Evolutionary conservation across 2,888 invertebrate species (phyloP).

Genomic region (Drosophila pegasa): DNA sequence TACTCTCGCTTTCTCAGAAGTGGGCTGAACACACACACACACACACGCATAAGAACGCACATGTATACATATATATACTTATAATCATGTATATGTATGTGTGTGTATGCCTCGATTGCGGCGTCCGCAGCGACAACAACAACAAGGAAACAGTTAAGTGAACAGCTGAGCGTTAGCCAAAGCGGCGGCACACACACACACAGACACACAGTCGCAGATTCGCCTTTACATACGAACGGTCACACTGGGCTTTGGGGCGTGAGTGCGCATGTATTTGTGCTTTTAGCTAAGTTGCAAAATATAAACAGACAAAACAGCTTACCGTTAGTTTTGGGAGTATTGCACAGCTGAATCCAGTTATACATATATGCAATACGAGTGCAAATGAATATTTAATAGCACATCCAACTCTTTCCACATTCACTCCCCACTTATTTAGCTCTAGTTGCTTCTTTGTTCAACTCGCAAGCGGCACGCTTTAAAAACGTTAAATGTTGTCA

Average conservation of each 20-base stretch:
- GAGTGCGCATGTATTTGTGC: slow-evolving; percentile 50
- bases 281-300: slow-evolving; percentile 58
- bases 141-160: slow-evolving; percentile 25
- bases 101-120: slow-evolving; percentile 23
- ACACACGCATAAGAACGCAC: neutral
- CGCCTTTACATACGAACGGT: slow-evolving; percentile 16
- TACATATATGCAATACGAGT: neutral
- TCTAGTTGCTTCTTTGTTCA: slow-evolving; percentile 1
- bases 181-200: slow-evolving; percentile 41
- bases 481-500: slow-evolving; percentile 15
- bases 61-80: neutral
- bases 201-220: neutral
- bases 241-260: slow-evolving; percentile 43
- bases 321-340: slow-evolving; percentile 42
- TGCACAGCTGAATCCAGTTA: slow-evolving; percentile 1
- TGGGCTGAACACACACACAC: slow-evolving; percentile 1
- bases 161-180: slow-evolving; percentile 59
- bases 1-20: slow-evolving; percentile 55
- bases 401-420: neutral
- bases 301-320: slow-evolving; percentile 52
- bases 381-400: neutral
- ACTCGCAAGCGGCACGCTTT: neutral
- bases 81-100: slow-evolving; percentile 11
- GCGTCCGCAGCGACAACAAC: slow-evolving; percentile 41
- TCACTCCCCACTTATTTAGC: neutral